Conservation (phyloP, 2,113 vertebrate species). For the Nibea albiflora region DNA sequence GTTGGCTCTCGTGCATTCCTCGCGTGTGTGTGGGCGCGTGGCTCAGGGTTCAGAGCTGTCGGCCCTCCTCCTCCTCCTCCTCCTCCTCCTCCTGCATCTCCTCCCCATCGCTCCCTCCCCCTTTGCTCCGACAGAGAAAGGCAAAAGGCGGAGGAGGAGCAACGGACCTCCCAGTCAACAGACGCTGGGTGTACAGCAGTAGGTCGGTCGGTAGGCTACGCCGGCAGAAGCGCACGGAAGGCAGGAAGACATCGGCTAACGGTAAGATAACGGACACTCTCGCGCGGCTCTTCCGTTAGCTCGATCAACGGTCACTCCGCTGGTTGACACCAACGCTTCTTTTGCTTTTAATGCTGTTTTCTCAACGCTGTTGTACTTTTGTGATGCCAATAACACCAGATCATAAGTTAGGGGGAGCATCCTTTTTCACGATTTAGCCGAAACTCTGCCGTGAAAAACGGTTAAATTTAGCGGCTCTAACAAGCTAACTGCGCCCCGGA, state of each 20-base stretch:
- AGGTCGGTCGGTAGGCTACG: slow-evolving; percentile 11
- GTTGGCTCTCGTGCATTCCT: slow-evolving; percentile 60
- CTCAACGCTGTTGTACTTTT: slow-evolving; percentile 11
- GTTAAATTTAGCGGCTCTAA: not conserved
- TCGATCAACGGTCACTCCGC: slow-evolving; percentile 20
- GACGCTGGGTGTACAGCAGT: slow-evolving; percentile 33
- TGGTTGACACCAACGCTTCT: not conserved
- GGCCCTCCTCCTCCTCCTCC: slow-evolving; percentile 25
- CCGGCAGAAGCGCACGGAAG: slow-evolving; percentile 48
- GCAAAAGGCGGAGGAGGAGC: slow-evolving; percentile 77
- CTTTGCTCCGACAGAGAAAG: slow-evolving; percentile 56
- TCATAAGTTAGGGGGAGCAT: not conserved
- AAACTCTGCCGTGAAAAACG: not conserved
- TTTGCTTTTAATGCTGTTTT: not conserved
- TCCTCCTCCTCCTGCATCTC: not conserved
- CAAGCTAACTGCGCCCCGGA: slow-evolving; percentile 44
- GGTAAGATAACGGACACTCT: slow-evolving; percentile 66
- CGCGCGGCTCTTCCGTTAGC: not conserved
- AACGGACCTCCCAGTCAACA: slow-evolving; percentile 58
- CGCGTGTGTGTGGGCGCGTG: slow-evolving; percentile 68
- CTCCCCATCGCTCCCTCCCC: slow-evolving; percentile 27
- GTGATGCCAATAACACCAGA: not conserved
- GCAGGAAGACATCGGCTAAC: slow-evolving; percentile 34
- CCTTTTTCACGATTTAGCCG: too few relatives aligned
- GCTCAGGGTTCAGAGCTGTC: slow-evolving; percentile 68